These are phyloP conservation scores for Dendroctonus ponderosae DNA, from an alignment of 1,140 invertebrate species.

Conservation along the genomic window DNA sequence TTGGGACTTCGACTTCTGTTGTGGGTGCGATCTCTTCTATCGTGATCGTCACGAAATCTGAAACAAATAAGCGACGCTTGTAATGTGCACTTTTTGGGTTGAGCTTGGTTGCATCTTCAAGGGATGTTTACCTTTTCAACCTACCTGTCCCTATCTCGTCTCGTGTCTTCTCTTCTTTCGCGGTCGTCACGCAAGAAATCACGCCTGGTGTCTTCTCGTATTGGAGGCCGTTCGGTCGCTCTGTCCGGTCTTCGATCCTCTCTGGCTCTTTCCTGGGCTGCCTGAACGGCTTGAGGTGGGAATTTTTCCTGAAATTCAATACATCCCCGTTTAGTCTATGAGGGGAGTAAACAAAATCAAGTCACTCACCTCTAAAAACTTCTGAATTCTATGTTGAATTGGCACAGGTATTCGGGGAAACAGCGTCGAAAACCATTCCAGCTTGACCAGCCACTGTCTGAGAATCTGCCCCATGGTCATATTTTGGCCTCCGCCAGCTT, in stretches of 20 bases:
- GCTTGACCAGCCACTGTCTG: conserved; percentile 89
- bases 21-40: conserved; percentile 13
- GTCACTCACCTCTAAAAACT: conserved; percentile 61
- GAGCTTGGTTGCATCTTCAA: neutral
- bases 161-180: conserved; percentile 15
- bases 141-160: conserved; percentile 2
- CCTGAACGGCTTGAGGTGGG: conserved; percentile 44
- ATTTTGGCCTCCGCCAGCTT: conserved; percentile 91
- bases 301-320: conserved; percentile 39
- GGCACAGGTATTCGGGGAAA: conserved; percentile 99
- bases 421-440: conserved; percentile 97
- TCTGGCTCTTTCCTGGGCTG: conserved; percentile 50
- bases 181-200: conserved; percentile 43
- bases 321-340: neutral
- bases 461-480: conserved; percentile 95
- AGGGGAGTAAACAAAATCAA: neutral
- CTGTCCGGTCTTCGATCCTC: conserved; percentile 44
- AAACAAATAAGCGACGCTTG: neutral
- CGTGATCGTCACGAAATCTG: conserved; percentile 25
- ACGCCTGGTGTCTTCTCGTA: conserved; percentile 39
- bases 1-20: conserved; percentile 28
- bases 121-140: neutral
- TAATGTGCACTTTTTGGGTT: neutral
- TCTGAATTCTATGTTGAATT: conserved; percentile 89
- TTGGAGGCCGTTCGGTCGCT: conserved; percentile 14